Percentiles rank a stretch among this genome's conserved stretches.
Conservation (phyloP, 2,888 invertebrate genomes). For the Portevinia maculata region DNA sequence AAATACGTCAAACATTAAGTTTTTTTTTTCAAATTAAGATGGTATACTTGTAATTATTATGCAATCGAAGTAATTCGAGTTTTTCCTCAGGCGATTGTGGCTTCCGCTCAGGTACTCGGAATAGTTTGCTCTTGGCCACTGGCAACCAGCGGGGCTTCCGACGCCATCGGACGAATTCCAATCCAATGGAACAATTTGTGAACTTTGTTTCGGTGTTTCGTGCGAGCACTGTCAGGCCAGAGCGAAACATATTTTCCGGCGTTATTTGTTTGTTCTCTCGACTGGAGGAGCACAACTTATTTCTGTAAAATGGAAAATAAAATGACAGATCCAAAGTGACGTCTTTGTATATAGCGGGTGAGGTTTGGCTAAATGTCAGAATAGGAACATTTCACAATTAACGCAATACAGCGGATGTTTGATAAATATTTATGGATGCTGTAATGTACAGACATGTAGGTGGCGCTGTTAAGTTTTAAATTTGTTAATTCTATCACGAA, state of each 20-base stretch:
- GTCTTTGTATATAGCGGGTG: constrained; percentile 1
- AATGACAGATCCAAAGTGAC: constrained; percentile 26
- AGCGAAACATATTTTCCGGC: constrained; percentile 51
- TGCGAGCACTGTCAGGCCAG: constrained; percentile 76
- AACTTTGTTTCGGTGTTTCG: constrained; percentile 76
- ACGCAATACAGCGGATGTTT: constrained; percentile 12
- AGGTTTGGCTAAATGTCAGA: no score
- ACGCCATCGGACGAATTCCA: constrained; percentile 84
- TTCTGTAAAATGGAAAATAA: constrained; percentile 1
- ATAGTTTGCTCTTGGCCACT: constrained; percentile 91
- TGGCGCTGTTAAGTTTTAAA: background rate
- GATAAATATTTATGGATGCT: background rate
- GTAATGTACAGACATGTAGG: background rate
- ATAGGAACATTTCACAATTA: background rate
- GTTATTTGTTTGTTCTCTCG: constrained; percentile 24
- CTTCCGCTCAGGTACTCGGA: constrained; percentile 86
- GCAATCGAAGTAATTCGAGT: constrained; percentile 86
- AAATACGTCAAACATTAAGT: constrained; percentile 83
- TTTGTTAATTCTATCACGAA: no score
- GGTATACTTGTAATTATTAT: constrained; percentile 86
- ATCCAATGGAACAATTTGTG: constrained; percentile 77
- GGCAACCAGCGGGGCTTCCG: constrained; percentile 92
- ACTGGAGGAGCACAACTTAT: constrained; percentile 25
- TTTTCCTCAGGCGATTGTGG: constrained; percentile 86
- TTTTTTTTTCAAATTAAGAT: background rate